Base-by-base conservation (phyloP, 2,888 invertebrate genomes). In the Drosophila fungiperda region DNA sequence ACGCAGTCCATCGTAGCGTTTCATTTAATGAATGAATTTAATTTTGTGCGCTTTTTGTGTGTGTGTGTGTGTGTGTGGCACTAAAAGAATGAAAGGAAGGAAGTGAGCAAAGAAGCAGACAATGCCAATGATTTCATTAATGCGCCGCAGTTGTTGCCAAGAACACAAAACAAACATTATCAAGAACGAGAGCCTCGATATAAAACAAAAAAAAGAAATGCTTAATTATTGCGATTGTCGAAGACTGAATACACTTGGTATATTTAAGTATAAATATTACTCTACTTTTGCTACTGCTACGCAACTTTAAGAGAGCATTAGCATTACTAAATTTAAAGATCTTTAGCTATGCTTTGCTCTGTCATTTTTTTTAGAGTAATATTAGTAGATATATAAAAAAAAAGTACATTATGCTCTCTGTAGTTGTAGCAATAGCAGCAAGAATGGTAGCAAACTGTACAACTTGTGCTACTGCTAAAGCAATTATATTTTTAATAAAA, bases 51-150 rank as follows among this genome's bases (percentile, higher is more conserved):
- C 23, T 38, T 15, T 8, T 32, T 45, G 38, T 54, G 8, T 15
- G 49, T 36, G 38, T 45, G 38, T 50, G 32, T 26, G 29, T 53
- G n/a, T 36, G 26, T 42, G 12, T 64, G 60, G 79, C 65, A 81
- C 65, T 61, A 49, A 77, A 73, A 68, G 62, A 66, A 70, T 73
- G 73, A 76, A 78, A 87, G 87, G 86, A 89, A 87, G 86, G 90
- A 84, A 90, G 89, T 87, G 87, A 64, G 75, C 79, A 59, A 90
- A 84, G 89, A 76, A 82, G 80, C 74, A 80, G 82, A 90, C 89
- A 90, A 85, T 87, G 87, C 87, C 87, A 89, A 85, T 78, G 77
- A 90, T 86, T 90, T 90, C 87, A 87, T 90, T 90, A 90, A 84
- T 84, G 88, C 82, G 90, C 62, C 79, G 85, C 45, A 82, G 89